Percentiles rank a stretch among this genome's conserved stretches.
Evolutionary conservation across 2,888 invertebrate species (phyloP).

Genomic region (Harmothoe impar): DNA sequence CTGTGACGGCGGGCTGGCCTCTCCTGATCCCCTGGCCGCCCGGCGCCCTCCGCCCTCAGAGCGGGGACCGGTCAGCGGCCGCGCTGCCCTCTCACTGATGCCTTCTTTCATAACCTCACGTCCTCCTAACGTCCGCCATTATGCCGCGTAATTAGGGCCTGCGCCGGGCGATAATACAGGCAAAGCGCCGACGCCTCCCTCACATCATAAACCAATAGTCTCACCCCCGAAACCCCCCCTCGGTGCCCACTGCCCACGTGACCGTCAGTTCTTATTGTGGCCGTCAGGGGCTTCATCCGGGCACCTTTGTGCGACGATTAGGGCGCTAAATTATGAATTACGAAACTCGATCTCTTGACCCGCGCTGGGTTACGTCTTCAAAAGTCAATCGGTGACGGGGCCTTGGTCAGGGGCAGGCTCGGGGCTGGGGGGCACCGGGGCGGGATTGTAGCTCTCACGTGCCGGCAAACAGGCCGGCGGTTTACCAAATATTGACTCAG

Average conservation of each 20-base stretch:
- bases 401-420: neutral
- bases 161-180: slow-evolving; percentile 43
- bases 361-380: slow-evolving; percentile 34
- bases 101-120: slow-evolving; percentile 48
- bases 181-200: neutral
- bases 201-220: slow-evolving; percentile 14
- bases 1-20: slow-evolving; percentile 24
- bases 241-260: neutral
- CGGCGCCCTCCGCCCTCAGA: slow-evolving; percentile 9
- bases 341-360: slow-evolving; percentile 50
- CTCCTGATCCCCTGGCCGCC: slow-evolving; percentile 15
- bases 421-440: neutral
- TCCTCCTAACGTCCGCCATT: neutral
- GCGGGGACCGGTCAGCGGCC: too few species aligned
- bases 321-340: slow-evolving; percentile 52
- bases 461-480: neutral
- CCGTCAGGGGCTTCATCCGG: slow-evolving; percentile 48
- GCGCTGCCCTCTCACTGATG: neutral
- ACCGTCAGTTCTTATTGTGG: neutral
- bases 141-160: slow-evolving; percentile 33
- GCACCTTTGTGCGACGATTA: slow-evolving; percentile 35
- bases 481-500: slow-evolving; percentile 32
- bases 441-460: slow-evolving; percentile 36
- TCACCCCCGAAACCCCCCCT: neutral
- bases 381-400: slow-evolving; percentile 27